Percentiles rank a stretch among this genome's conserved stretches.
Conservation (phyloP, 2,113 vertebrate species). For the Coracopsis vasa region DNA sequence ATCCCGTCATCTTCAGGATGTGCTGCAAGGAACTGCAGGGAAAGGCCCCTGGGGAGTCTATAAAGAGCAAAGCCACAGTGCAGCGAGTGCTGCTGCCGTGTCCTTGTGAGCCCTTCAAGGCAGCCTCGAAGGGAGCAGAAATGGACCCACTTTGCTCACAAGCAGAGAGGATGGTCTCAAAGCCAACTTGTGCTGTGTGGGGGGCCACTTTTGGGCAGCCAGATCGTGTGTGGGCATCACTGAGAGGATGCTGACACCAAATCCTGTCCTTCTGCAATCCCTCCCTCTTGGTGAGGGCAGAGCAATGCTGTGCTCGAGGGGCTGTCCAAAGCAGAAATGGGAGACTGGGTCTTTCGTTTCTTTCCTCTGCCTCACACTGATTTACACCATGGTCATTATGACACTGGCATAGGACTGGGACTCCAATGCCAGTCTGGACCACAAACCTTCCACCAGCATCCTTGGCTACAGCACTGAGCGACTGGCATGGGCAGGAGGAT, state of each 20-base stretch:
- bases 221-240: accelerated
- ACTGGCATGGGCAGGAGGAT: neutral
- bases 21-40: neutral
- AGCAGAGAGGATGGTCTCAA: neutral
- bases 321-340: neutral
- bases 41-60: neutral
- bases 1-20: neutral
- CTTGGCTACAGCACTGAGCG: neutral
- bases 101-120: neutral
- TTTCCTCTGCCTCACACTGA: neutral
- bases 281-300: neutral
- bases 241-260: neutral
- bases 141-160: neutral
- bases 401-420: accelerated
- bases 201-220: neutral
- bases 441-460: accelerated
- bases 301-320: neutral
- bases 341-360: neutral
- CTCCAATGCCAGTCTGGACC: accelerated
- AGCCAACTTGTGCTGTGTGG: neutral
- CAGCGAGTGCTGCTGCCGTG: accelerated
- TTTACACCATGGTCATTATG: neutral
- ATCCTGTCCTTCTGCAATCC: neutral
- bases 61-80: neutral
- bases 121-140: accelerated